Evolutionary conservation across 2,113 vertebrate genomes (phyloP), one percentile per base, ranked within the genome.

Genomic region (Zapornia atra): DNA sequence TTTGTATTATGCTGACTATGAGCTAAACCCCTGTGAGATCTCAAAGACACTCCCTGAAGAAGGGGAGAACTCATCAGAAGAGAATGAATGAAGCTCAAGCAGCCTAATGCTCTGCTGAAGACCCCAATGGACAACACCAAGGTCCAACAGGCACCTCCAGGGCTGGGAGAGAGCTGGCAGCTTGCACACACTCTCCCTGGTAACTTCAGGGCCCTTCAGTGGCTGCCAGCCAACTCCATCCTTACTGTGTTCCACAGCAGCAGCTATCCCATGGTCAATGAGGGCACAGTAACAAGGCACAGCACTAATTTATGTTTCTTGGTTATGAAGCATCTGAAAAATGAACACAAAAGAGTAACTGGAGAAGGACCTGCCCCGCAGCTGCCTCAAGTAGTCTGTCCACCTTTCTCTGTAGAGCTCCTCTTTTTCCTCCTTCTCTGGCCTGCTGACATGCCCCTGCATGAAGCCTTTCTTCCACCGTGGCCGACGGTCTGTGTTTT

Each of bases 371-470:
- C 98, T 98, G 88, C 92, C 98, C 89, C 96, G 95, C 60, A 99
- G 98, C 26, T 98, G 98, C 78, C 97, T 98, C 10, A 99, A 69
- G 68, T 98, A 99, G 87, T 96, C 96, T 24, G 99, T 98, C 99
- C 99, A 99, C 38, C 97, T 99, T 38, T 99, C 98, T n/a, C 95
- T 97, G 97, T 99, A 99, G 83, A 99, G 96, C 4, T 98, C 97
- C 95, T 99, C 99, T 59, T 98, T 99, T 89, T 98, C 98, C 97
- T 99, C 99, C 93, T 99, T 99, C 64, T 99, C 99, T 46, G 98
- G 98, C 68, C 98, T 98, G 68, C 98, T 97, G 29, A 98, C 75
- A 2, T 95, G 98, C 9, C 99, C 99, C 72, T 99, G 99, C 99
- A 99, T 98, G 97, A 99, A 99, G 33, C 98, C 96, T 56, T 96